phyloP scores from a whole-genome alignment of 2,113 vertebrate genomes.

The Gallinago undulata region DNA sequence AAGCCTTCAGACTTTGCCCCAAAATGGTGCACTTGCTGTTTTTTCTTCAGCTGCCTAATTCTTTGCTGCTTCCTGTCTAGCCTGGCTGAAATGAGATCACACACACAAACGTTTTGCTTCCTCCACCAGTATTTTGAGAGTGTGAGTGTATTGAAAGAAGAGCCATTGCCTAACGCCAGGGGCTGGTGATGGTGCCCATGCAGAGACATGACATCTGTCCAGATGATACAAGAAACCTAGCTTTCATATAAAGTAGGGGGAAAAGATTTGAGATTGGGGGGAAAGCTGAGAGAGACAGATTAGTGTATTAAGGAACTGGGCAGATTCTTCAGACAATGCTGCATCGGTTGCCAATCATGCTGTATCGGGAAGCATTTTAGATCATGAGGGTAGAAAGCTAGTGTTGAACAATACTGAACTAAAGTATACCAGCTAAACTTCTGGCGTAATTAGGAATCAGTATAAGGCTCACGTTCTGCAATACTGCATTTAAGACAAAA shows the following conservation, averaged over 20 bases:
- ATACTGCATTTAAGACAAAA: not conserved
- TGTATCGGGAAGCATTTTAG: not conserved
- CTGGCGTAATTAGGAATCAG: not conserved
- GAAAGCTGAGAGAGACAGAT: not conserved
- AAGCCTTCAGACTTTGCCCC: not conserved
- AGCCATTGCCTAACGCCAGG: not conserved
- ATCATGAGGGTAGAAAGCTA: not conserved
- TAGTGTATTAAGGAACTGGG: not conserved
- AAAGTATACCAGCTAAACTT: not conserved
- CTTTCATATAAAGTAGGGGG: not conserved
- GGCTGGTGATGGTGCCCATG: not conserved
- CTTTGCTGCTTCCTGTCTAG: not conserved
- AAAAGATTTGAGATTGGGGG: not conserved
- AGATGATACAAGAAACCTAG: not conserved
- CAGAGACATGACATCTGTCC: not conserved
- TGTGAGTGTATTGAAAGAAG: not conserved
- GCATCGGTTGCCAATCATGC: not conserved
- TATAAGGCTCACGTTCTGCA: not conserved
- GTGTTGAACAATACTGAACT: not conserved
- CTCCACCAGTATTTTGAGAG: not conserved
- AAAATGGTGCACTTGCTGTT: not conserved
- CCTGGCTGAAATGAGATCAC: not conserved
- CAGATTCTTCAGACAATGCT: not conserved
- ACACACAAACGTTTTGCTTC: rapidly evolving
- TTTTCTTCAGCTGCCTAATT: not conserved